Base-by-base conservation (phyloP, 2,797 vertebrate genomes). In the Eutrigla gurnardus region DNA sequence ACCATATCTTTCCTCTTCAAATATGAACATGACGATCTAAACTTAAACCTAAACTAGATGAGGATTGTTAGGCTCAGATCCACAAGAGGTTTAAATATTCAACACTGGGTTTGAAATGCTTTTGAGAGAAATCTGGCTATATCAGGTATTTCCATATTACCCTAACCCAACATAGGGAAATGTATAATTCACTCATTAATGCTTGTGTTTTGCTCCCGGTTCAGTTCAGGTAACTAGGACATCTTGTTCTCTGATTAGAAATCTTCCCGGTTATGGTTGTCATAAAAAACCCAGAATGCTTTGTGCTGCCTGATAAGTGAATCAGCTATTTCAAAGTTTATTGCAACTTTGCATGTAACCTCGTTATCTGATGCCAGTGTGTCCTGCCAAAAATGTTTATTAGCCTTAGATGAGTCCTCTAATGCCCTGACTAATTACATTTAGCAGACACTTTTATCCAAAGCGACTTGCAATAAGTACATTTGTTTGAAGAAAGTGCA, bases 311-410 rank as follows among this genome's bases (percentile, higher is more conserved):
- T 55, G 66, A 73, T 78, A 61, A 59, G 39, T 47, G 15, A 7
- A 18, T 74, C 7, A 59, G 4, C 13, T 46, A 46, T 68, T 42
- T 45, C 52, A 12, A 58, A 17, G 7, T 40, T 64, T 36, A 66
- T 25, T 65, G 50, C 17, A 52, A 14, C n/a, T 35, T 45, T 70
- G 43, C 4, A 13, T 7, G 7, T 9, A n/a, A 53, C 18, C 54
- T 49, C 43, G 9, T 83, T 82, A 82, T 87, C 81, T 79, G 18
- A 43, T 47, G 35, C 0, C 42, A 65, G 42, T 13, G 37, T 54
- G 59, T 54, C 70, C 54, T 68, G 11, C 14, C 5, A 15, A 9
- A 18, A n/a, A 7, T 9, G 5, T 46, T 61, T 12, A 64, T 81
- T 2, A 59, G 13, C 33, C 57, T 60, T 60, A 53, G 10, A 60